Base-by-base conservation (phyloP, 2,113 vertebrate species). In the Microtus pennsylvanicus region DNA sequence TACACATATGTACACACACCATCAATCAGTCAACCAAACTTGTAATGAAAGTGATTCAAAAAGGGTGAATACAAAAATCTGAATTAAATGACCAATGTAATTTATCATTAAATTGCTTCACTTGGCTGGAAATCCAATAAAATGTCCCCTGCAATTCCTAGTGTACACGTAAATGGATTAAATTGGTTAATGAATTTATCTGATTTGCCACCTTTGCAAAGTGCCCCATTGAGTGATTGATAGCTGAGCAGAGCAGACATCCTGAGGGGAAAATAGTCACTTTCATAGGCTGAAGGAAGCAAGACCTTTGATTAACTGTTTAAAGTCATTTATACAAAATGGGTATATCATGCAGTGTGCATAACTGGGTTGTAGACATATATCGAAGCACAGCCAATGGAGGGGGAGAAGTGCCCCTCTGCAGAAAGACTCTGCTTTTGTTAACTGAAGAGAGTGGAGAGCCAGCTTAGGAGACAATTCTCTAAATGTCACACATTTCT, bases 71-170 rank as follows among this genome's bases (percentile, higher is more conserved):
- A 96, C 19, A 96, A 88, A 96, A 81, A 93, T 96, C 65, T 67
- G 63, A 76, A 93, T 89, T 45, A 91, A 94, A 94, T 85, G 33
- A 92, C 42, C 94, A 50, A n/a, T 58, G n/a, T n/a, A 88, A 96
- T 94, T 94, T 95, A 82, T 90, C 89, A 96, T 92, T 82, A 90
- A 93, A 93, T 96, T 93, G 58, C 52, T 96, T 97, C 47, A 88
- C 52, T 74, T 92, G 65, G 76, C 58, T 94, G 38, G 35, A 97
- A 94, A 89, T 88, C 87, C 0, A 93, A 93, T 97, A 90, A 97
- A 95, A 95, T 69, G 90, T 55, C 26, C 38, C 87, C 72, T 95
- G 85, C 10, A 92, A 92, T 90, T 94, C 26, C 72, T 89, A 86
- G 67, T 76, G 0, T 52, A 76, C 26, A 87, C 1, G 3, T 82